Evolutionary conservation across 2,888 invertebrate genomes (phyloP), one percentile per base, ranked within the genome.

Genomic region (Drosophila demipolita): DNA sequence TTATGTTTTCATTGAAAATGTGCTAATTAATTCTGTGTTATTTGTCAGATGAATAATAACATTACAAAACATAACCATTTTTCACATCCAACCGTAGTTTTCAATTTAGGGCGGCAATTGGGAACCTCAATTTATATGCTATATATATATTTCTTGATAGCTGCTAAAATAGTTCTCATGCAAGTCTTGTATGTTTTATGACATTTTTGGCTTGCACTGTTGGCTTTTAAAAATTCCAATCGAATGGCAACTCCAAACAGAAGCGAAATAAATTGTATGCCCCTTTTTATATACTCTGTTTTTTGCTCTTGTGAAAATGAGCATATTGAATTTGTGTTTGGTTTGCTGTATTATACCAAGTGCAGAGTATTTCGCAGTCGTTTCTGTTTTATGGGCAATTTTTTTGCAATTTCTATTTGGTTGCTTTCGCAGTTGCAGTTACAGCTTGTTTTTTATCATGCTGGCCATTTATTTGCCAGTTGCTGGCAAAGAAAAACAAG

Each of bases 381-480:
- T 38, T 23, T 20, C 6, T 15, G 0, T 42, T 38, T 23, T 15
- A 5, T 15, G 0, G 20, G 42, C 20, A 32, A 33, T 3, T 32
- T 35, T 53, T 3, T 29, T 23, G 6, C 1, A 6, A 3, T 49
- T 33, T 54, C 48, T 32, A 45, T 52, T 45, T 40, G 35, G n/a
- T 8, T 61, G 53, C 54, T 4, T 35, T n/a, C 60, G 29, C 55
- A 17, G 35, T 20, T 65, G 54, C 59, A 71, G 66, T 61, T 72
- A 57, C 53, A 66, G 60, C 50, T 85, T 71, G 66, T 20, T 69
- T 54, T 48, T 68, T 73, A 73, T 58, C 83, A 63, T 33, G 69
- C 54, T 55, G 49, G 71, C 87, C 76, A 87, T 84, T 84, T 89
- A 89, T 84, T 82, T 79, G 76, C 76, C 69, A 59, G 79, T 65